These are phyloP conservation scores for Lysandra bellargus DNA, from an alignment of 2,888 invertebrate species.

Conservation along the genomic window DNA sequence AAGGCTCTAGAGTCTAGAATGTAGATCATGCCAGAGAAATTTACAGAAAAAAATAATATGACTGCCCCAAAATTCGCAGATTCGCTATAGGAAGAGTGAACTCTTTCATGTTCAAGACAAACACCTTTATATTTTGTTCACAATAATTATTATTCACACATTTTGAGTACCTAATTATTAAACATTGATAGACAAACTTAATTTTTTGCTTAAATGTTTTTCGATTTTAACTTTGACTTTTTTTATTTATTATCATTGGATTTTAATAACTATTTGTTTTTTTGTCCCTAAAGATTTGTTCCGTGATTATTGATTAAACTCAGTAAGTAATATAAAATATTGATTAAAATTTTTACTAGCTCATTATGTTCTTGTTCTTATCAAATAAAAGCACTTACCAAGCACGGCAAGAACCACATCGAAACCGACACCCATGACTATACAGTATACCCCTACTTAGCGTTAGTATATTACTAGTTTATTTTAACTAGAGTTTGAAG, in stretches of 20 bases:
- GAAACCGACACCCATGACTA: background rate
- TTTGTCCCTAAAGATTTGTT: background rate
- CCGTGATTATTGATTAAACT: background rate
- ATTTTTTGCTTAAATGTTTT: background rate
- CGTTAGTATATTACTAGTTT: background rate
- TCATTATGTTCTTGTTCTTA: background rate
- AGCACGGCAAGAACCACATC: background rate
- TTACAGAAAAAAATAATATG: too few relatives aligned
- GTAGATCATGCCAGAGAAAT: too few relatives aligned
- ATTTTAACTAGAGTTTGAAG: background rate
- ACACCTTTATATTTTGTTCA: background rate
- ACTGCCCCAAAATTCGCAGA: too few relatives aligned
- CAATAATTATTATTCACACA: background rate
- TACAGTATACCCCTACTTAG: background rate
- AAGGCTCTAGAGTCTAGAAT: too few relatives aligned
- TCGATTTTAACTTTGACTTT: background rate
- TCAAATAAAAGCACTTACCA: background rate
- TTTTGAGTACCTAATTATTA: background rate
- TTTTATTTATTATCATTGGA: too few relatives aligned
- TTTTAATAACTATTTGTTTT: background rate
- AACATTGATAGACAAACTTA: background rate
- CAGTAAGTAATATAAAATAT: background rate
- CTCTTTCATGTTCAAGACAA: background rate
- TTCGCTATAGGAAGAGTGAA: too few relatives aligned
- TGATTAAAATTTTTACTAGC: too few relatives aligned